These are phyloP conservation scores for Dinoponera quadriceps DNA, from an alignment of 1,140 invertebrate genomes.

Conservation along the genomic window DNA sequence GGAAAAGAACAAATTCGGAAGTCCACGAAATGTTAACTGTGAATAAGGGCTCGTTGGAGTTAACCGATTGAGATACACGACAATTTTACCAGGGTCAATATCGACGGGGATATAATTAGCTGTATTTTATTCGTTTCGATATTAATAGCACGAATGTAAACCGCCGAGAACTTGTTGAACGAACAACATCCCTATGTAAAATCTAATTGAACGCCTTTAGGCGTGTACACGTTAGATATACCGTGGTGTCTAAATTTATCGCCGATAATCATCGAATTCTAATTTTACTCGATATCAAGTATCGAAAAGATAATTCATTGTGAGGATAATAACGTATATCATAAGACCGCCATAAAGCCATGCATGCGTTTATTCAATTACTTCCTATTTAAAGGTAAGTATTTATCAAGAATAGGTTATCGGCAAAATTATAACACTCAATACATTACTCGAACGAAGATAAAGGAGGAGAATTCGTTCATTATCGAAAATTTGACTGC, in stretches of 20 bases:
- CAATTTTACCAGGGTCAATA: no score
- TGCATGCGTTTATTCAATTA: no score
- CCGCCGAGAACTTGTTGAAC: not conserved
- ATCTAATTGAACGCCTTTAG: conserved; percentile 12
- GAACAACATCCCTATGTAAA: conserved; percentile 14
- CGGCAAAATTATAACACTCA: no score
- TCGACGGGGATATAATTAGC: not conserved
- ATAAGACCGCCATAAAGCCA: not conserved
- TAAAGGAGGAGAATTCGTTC: no score
- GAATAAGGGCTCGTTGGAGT: no score
- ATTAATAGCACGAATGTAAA: conserved; percentile 3
- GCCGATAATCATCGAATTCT: conserved; percentile 22
- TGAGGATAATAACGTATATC: not conserved
- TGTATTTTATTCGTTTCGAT: not conserved
- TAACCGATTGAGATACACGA: no score
- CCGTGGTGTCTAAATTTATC: conserved; percentile 12
- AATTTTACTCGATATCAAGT: not conserved
- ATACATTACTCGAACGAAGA: no score
- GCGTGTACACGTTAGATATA: not conserved
- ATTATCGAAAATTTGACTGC: no score
- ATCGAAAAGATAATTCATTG: conserved; percentile 3
- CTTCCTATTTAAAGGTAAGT: not conserved
- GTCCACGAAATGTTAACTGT: no score
- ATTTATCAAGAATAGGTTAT: not conserved
- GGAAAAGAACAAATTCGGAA: no score